Conservation (phyloP, 2,113 vertebrate genomes). For the Oryzias curvinotus region DNA sequence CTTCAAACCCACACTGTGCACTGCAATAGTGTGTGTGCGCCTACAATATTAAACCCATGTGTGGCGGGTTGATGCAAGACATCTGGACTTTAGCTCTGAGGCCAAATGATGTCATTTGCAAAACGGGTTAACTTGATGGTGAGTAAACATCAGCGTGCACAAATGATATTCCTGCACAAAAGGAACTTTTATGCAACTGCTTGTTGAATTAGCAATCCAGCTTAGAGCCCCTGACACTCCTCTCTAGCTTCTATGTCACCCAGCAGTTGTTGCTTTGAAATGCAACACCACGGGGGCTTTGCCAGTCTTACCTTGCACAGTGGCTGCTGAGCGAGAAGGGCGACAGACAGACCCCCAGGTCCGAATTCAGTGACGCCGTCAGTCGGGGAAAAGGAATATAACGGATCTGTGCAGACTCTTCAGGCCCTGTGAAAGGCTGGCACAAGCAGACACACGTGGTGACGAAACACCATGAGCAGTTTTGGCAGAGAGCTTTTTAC, state of each 20-base stretch:
- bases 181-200: background rate
- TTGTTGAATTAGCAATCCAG: too few species aligned
- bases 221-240: too few species aligned
- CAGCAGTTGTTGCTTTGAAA: too few species aligned
- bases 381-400: slow-evolving; percentile 53
- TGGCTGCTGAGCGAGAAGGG: slow-evolving; percentile 27
- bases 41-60: slow-evolving; percentile 53
- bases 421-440: slow-evolving; percentile 65
- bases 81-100: slow-evolving; percentile 54
- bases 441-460: slow-evolving; percentile 49
- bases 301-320: slow-evolving; percentile 52
- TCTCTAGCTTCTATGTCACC: too few species aligned
- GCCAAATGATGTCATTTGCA: slow-evolving; percentile 56
- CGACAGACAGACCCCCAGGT: slow-evolving; percentile 37
- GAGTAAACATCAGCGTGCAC: slow-evolving; percentile 31
- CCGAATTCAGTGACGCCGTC: slow-evolving; percentile 40
- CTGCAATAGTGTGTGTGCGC: slow-evolving; percentile 33
- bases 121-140: slow-evolving; percentile 46
- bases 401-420: slow-evolving; percentile 43
- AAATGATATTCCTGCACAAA: slow-evolving; percentile 13
- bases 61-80: slow-evolving; percentile 52
- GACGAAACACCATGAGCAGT: slow-evolving; percentile 66
- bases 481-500: slow-evolving; percentile 52
- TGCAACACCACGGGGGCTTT: too few species aligned
- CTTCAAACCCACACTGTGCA: slow-evolving; percentile 35